phyloP scores from a whole-genome alignment of 2,888 invertebrate genomes.

The Microplitis deprimator region DNA sequence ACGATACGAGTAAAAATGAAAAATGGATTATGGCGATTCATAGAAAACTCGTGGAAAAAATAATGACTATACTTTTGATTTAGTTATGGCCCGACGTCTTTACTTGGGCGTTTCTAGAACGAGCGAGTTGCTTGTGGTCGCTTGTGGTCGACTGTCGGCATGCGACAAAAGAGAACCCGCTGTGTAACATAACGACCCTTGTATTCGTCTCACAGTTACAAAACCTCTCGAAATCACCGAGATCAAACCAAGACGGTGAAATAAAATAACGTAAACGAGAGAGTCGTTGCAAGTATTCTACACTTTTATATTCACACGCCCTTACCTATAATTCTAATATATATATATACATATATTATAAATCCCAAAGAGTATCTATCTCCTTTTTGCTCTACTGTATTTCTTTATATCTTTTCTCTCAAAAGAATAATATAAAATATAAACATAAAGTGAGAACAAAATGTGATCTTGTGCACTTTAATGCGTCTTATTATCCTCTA shows the following conservation, averaged over 20 bases:
- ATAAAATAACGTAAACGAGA: slow-evolving; percentile 31
- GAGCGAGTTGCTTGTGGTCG: slow-evolving; percentile 31
- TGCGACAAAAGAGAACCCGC: slow-evolving; percentile 69
- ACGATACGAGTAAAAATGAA: slow-evolving; percentile 8
- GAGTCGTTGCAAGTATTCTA: slow-evolving; percentile 20
- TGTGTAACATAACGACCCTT: slow-evolving; percentile 70
- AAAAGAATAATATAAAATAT: neutral
- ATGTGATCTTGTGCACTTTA: slow-evolving; percentile 27
- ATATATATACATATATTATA: neutral
- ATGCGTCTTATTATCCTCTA: slow-evolving; percentile 25
- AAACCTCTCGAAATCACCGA: slow-evolving; percentile 53
- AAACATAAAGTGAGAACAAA: slow-evolving; percentile 9
- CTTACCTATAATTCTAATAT: neutral
- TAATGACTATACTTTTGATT: slow-evolving; percentile 23
- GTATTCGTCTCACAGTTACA: slow-evolving; percentile 68
- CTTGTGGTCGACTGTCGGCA: slow-evolving; percentile 69
- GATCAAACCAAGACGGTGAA: slow-evolving; percentile 29
- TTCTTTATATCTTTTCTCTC: slow-evolving; percentile 1
- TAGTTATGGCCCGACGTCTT: slow-evolving; percentile 26
- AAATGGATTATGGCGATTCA: slow-evolving; percentile 16
- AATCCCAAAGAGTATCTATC: slow-evolving; percentile 21
- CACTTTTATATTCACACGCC: slow-evolving; percentile 20
- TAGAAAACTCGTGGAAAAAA: slow-evolving; percentile 21
- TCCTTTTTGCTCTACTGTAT: neutral
- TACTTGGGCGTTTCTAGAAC: slow-evolving; percentile 3